Evolutionary conservation across 2,113 vertebrate species (phyloP).

Genomic region (Myotis davidii): DNA sequence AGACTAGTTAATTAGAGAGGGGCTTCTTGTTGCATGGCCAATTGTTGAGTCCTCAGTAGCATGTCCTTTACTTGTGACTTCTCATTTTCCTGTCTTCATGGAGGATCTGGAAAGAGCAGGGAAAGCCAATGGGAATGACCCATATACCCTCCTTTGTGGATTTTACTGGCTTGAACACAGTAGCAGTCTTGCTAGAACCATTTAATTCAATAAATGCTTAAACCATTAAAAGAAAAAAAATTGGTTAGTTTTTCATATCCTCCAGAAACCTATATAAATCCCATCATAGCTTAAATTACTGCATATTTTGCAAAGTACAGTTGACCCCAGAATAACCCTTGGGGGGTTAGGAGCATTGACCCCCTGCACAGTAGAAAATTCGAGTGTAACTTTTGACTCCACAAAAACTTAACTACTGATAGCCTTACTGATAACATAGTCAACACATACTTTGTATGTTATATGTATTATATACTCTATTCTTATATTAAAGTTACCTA

Average conservation of each 20-base stretch:
- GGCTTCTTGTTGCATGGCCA: not conserved
- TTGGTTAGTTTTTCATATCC: not conserved
- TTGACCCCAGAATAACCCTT: not conserved
- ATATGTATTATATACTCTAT: not conserved
- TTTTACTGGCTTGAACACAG: conserved; percentile 37
- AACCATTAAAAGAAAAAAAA: not conserved
- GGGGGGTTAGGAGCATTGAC: not conserved
- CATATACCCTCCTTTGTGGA: not conserved
- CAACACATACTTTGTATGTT: not conserved
- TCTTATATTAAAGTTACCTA: not conserved
- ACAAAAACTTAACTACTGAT: not conserved
- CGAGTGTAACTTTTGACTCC: not conserved
- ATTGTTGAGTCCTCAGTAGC: not conserved
- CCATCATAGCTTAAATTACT: not conserved
- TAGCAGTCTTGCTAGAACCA: conserved; percentile 13
- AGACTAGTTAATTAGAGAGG: not conserved
- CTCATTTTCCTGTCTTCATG: not conserved
- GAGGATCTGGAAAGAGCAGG: not conserved
- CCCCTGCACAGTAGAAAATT: not conserved
- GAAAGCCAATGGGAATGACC: not conserved
- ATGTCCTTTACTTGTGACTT: not conserved
- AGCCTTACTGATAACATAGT: not conserved
- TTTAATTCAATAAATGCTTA: not conserved
- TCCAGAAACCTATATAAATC: conserved; percentile 15
- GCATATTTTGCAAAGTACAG: not conserved